Conservation (phyloP, 2,797 vertebrate genomes). For the Ispidina lecontei region DNA sequence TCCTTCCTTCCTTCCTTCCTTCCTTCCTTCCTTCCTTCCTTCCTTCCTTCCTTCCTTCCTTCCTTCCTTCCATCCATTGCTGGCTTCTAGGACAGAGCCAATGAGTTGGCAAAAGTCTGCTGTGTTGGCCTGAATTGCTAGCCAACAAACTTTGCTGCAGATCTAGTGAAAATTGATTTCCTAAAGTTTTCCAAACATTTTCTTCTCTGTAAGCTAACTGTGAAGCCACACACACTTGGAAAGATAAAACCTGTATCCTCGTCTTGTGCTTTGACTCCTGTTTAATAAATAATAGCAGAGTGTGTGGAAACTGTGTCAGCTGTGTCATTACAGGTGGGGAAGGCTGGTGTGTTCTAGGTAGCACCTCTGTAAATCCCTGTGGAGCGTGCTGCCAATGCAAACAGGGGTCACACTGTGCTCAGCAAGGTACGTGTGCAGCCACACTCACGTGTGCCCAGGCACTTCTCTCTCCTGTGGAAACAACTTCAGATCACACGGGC, state of each 20-base stretch:
- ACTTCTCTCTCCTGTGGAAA: not conserved
- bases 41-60: no score
- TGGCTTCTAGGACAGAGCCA: conserved; percentile 39
- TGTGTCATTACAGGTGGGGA: conserved; percentile 4
- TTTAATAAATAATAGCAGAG: not conserved
- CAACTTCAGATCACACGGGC: not conserved
- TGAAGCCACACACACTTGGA: not conserved
- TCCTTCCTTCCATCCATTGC: not conserved
- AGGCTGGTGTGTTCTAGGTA: conserved; percentile 23
- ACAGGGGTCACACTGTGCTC: not conserved
- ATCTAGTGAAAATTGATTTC: conserved; percentile 35
- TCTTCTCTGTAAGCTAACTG: not conserved
- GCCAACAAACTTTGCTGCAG: conserved; percentile 22
- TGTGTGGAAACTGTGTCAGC: conserved; percentile 1
- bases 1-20: no score
- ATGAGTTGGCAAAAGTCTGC: conserved; percentile 14
- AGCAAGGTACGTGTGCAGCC: rapidly evolving
- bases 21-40: no score
- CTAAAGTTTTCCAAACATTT: conserved; percentile 1
- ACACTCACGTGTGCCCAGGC: not conserved
- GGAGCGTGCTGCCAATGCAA: not conserved
- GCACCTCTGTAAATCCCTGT: not conserved
- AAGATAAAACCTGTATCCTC: not conserved
- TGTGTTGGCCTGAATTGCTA: not conserved
- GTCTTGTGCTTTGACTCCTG: not conserved